A percentile compares a stretch with the other conserved stretches of the same genome.
Conservation (phyloP, 1,140 invertebrate genomes). For the Stegodyphus mimosarum region DNA sequence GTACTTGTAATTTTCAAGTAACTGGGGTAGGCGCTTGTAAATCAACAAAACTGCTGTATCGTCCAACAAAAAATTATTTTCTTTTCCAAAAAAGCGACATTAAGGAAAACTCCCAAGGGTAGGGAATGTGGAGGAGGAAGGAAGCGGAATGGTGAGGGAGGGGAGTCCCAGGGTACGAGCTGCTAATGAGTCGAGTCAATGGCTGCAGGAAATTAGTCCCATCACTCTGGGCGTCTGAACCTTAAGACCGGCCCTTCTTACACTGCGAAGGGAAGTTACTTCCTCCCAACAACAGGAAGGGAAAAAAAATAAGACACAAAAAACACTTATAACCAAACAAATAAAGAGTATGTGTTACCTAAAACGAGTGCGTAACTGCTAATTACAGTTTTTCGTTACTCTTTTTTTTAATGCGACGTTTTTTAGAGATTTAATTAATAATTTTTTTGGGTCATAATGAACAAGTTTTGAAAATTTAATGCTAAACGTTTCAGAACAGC, state of each 20-base stretch:
- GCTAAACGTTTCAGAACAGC: too few relatives aligned
- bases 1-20: too few relatives aligned
- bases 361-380: background rate
- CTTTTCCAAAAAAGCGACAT: background rate
- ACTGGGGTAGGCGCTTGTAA: background rate
- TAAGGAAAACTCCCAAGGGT: slow-evolving; percentile 2
- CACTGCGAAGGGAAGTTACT: background rate
- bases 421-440: background rate
- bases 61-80: background rate
- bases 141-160: background rate
- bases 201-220: slow-evolving; percentile 42
- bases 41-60: background rate
- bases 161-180: background rate
- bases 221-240: slow-evolving; percentile 18
- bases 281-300: too few relatives aligned
- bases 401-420: background rate
- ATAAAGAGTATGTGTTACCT: background rate
- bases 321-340: background rate
- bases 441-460: background rate
- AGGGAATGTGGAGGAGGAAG: background rate
- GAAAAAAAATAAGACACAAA: too few relatives aligned
- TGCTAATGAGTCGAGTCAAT: slow-evolving; percentile 30
- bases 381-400: slow-evolving; percentile 15
- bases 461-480: too few relatives aligned
- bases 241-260: background rate